Base-by-base conservation (phyloP, 2,797 vertebrate genomes). In the Hypotaenidia okinawae region DNA sequence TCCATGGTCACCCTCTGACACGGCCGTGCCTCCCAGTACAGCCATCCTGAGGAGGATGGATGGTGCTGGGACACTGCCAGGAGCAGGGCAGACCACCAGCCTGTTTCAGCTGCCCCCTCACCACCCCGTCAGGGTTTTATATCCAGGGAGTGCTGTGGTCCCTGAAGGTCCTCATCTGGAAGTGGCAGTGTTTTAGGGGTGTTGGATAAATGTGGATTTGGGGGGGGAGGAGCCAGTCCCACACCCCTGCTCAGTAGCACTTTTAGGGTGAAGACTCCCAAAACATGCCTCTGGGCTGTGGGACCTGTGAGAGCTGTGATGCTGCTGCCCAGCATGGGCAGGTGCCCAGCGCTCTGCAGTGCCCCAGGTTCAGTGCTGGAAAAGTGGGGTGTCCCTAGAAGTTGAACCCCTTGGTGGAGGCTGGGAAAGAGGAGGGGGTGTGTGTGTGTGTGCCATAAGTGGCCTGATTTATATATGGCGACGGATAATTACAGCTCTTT, bases 401-500 rank as follows among this genome's bases (percentile, higher is more conserved):
- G 97, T 98, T 96, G 95, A 98, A 98, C 97, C 98, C 98, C 97
- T 97, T 19, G 19, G 43, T 86, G 96, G 98, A 96, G 96, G 97
- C 96, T 97, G 98, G 58, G 58, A 16, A 94, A 96, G 47, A 83
- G 25, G 33, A 14, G 21, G 16, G 96, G 70, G 95, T 39, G 39
- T 39, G 39, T 39, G 39, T 39, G 39, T 39, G 39, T 39, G 39
- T 84, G 62, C 92, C 94, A 72, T 96, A 97, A 98, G 97, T 86
- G 87, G 90, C 93, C n/a, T 98, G 98, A 99, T 98, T 98, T 98
- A 99, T 98, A 97, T 62, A 5, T 95, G 98, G 98, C 96, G 97
- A 97, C 98, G 94, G 98, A 98, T 98, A 99, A 99, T 99, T 98
- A 97, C 95, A 91, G 97, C 97, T 98, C 98, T 98, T 97, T 98